These are phyloP conservation scores for Drosophila funebris DNA, from an alignment of 1,140 invertebrate species.

Conservation along the genomic window DNA sequence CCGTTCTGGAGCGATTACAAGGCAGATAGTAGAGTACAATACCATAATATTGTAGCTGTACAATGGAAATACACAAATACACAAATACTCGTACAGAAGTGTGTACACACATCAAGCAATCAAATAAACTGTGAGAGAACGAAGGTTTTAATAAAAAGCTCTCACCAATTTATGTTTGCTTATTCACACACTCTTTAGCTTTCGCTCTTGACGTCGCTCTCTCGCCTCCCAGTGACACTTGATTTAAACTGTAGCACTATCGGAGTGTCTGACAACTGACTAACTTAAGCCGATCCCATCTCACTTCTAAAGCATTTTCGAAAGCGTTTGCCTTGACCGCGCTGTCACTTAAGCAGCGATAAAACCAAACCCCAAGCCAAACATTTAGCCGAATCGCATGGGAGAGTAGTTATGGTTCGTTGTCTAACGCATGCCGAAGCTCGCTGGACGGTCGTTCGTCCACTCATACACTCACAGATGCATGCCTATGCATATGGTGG, in stretches of 20 bases:
- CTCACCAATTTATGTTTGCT: slow-evolving; percentile 63
- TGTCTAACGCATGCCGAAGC: slow-evolving; percentile 24
- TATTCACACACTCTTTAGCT: slow-evolving; percentile 11
- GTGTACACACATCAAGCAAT: slow-evolving; percentile 17
- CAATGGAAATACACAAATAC: slow-evolving; percentile 39
- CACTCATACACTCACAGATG: neutral
- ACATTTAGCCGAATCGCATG: slow-evolving; percentile 18
- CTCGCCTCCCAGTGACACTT: slow-evolving; percentile 7
- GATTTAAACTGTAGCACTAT: neutral
- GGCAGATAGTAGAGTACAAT: slow-evolving; percentile 37
- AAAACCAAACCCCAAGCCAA: slow-evolving; percentile 43
- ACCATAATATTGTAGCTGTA: slow-evolving; percentile 37
- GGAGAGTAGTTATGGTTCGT: slow-evolving; percentile 10
- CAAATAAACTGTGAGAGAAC: slow-evolving; percentile 33
- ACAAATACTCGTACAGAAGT: neutral
- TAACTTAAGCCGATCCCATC: slow-evolving; percentile 57
- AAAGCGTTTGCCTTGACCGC: slow-evolving; percentile 56
- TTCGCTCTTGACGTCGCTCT: neutral
- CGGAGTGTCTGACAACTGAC: slow-evolving; percentile 53
- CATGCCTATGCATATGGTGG: neutral
- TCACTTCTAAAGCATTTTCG: slow-evolving; percentile 51
- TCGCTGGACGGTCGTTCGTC: slow-evolving; percentile 5
- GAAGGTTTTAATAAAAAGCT: slow-evolving; percentile 57
- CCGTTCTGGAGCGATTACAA: slow-evolving; percentile 43
- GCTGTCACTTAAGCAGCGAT: slow-evolving; percentile 42